phyloP scores from a whole-genome alignment of 2,113 vertebrate genomes.

The Stigmatopora nigra region DNA sequence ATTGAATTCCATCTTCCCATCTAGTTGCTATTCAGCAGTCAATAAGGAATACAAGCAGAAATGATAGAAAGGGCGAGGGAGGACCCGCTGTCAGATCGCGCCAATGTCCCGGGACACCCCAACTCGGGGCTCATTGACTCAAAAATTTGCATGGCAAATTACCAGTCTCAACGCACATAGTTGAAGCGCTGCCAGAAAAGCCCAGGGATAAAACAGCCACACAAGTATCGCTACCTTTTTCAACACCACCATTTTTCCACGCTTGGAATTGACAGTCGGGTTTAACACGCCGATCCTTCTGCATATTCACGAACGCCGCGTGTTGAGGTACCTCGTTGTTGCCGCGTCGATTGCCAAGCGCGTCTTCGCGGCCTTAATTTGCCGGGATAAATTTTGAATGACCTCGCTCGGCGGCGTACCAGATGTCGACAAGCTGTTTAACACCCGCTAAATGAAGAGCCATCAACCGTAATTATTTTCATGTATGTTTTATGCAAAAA shows the following conservation, averaged over 20 bases:
- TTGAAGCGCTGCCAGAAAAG: conserved; percentile 94
- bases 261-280: conserved; percentile 98
- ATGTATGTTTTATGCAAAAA: conserved; percentile 86
- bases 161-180: conserved; percentile 90
- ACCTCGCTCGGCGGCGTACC: conserved; percentile 92
- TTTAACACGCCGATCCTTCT: conserved; percentile 98
- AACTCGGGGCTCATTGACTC: conserved; percentile 99
- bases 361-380: conserved; percentile 84
- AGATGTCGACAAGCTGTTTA: conserved; percentile 99
- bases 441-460: conserved; percentile 97
- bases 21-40: conserved; percentile 90
- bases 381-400: conserved; percentile 98
- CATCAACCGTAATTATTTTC: conserved; percentile 95
- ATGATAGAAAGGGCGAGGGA: conserved; percentile 68
- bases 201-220: conserved; percentile 78
- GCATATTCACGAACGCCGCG: conserved; percentile 86
- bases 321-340: conserved; percentile 73
- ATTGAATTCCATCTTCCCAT: conserved; percentile 95
- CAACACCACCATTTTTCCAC: conserved; percentile 90
- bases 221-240: conserved; percentile 90
- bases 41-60: conserved; percentile 72
- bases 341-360: conserved; percentile 80
- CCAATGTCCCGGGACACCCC: conserved; percentile 99
- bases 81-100: conserved; percentile 88
- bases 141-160: conserved; percentile 99